Percentiles rank a stretch among this genome's conserved stretches.
phyloP scores from a whole-genome alignment of 2,797 vertebrate species.

The Crax fasciolata region DNA sequence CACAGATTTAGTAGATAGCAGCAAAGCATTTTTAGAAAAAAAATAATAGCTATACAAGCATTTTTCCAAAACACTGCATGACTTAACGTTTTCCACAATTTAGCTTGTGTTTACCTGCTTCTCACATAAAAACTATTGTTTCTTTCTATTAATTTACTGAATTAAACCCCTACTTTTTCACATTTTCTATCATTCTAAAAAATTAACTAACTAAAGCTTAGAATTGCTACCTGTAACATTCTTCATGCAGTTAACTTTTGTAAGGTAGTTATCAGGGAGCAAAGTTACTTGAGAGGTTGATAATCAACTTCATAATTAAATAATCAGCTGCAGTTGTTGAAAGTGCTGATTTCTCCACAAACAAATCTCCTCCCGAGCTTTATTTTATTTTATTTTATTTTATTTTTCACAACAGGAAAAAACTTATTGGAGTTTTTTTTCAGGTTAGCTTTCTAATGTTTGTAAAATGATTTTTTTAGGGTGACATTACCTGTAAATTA shows the following conservation, averaged over 20 bases:
- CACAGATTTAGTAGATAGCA: not conserved
- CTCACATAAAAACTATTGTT: not conserved
- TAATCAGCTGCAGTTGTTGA: not conserved
- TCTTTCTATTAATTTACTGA: not conserved
- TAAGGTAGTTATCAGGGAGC: not conserved
- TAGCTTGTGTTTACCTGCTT: not conserved
- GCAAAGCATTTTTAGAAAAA: not conserved
- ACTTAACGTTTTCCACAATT: not conserved
- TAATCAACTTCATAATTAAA: not conserved
- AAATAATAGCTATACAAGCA: not conserved
- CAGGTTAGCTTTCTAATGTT: not conserved
- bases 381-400: not conserved
- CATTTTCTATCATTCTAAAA: not conserved
- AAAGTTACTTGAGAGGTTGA: not conserved
- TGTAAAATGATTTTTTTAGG: not conserved
- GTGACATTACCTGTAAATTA: not conserved
- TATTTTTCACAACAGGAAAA: not conserved
- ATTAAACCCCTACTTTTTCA: not conserved
- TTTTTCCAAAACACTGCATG: not conserved
- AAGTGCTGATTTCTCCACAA: not conserved
- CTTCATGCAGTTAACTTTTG: not conserved
- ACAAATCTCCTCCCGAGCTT: not conserved
- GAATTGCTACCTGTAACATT: not conserved
- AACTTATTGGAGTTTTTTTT: not conserved
- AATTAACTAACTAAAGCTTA: not conserved